Evolutionary conservation across 2,797 vertebrate genomes (phyloP).

Genomic region (Labeo calbasu): DNA sequence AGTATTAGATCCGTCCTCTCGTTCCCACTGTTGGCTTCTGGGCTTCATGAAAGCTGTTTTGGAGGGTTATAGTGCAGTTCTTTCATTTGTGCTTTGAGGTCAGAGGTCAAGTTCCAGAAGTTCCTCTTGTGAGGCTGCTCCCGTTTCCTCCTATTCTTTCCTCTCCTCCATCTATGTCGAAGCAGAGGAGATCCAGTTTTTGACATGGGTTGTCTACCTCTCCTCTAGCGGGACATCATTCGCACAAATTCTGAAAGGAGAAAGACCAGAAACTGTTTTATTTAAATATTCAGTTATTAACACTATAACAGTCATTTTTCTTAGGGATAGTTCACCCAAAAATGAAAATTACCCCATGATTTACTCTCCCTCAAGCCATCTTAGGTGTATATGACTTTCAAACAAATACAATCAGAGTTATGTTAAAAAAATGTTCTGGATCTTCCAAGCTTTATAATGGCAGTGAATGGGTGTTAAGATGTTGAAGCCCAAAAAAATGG

Average conservation of each 20-base stretch:
- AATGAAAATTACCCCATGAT: too few species aligned
- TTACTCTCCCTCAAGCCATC: too few species aligned
- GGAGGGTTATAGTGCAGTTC: conserved; percentile 68
- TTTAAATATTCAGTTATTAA: not conserved
- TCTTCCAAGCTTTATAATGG: too few species aligned
- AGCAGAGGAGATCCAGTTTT: conserved; percentile 22
- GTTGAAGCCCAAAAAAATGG: too few species aligned
- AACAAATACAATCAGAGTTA: too few species aligned
- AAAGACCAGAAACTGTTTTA: conserved; percentile 6
- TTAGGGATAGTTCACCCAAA: too few species aligned
- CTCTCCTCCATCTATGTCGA: not conserved
- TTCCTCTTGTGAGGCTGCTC: conserved; percentile 47
- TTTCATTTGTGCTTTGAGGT: conserved; percentile 65
- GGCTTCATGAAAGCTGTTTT: conserved; percentile 18
- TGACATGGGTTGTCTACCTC: not conserved
- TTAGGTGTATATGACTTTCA: too few species aligned
- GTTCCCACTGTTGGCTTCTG: conserved; percentile 26
- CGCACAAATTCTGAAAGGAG: conserved; percentile 88
- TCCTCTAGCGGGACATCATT: conserved; percentile 95
- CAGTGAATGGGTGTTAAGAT: too few species aligned
- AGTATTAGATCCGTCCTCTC: not conserved
- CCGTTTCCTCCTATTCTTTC: conserved; percentile 43
- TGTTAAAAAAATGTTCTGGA: too few species aligned
- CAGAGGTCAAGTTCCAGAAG: conserved; percentile 59
- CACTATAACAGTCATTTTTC: too few species aligned